Evolutionary conservation across 2,888 invertebrate species (phyloP), one percentile per base, ranked within the genome.

Genomic region (Coelogynopora nodosa): DNA sequence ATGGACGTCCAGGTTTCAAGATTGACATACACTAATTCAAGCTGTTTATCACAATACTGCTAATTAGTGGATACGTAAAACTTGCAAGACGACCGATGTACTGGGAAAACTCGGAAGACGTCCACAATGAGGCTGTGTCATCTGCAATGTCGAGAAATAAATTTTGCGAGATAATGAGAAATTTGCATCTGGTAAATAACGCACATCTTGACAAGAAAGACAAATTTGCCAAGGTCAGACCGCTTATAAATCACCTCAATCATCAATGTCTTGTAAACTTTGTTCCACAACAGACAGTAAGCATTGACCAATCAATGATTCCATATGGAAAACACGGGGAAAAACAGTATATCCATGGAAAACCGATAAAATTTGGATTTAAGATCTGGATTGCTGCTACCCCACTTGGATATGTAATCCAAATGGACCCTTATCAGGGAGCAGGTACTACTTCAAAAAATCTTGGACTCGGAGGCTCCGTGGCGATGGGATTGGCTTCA

Each of bases 231-330:
- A 87, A 88, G 85, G 86, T 88, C 2, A 30, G 86, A 0, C 87
- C 88, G 10, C 67, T 88, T 13, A 10, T 88, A 13, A 31, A 28
- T 10, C 49, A 67, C 10, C 30, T 88, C 30, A 88, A 88, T 31
- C 84, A 86, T 23, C 2, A 27, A 27, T 88, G 86, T 80, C 31
- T 87, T n/a, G 26, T 13, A 67, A 87, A 84, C 67, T 80, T 80
- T 80, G 29, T 80, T 10, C 80, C 80, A 10, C 10, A 80, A 13
- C 80, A 87, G 28, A 86, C 87, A 84, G 86, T 88, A 10, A 28
- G 84, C 74, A 84, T 90, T 87, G 91, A 91, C 88, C 90, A 91
- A 88, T 88, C 89, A 10, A 90, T 91, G 91, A 89, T 90, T n/a
- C 90, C 90, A 23, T 91, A 89, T 88, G 91, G 89, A 13, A 30